Conservation (phyloP, 1,140 invertebrate species). For the Drosophila sproati region DNA sequence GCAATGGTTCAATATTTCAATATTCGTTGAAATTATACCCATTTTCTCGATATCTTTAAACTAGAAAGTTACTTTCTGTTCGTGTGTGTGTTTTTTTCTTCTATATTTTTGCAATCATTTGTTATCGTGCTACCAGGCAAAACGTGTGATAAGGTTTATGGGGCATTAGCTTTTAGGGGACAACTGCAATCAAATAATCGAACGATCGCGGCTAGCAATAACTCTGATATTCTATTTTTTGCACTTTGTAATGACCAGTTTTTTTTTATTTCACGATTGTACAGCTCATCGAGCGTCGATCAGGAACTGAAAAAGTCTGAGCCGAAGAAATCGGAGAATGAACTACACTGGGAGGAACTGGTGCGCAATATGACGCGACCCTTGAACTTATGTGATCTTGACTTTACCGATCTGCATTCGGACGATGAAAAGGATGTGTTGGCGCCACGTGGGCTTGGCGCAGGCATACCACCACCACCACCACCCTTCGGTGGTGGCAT, state of each 20-base stretch:
- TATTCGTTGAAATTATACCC: background rate
- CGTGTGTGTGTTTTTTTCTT: background rate
- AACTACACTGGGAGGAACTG: constrained; percentile 97
- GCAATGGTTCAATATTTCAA: constrained; percentile 3
- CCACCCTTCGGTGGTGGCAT: constrained; percentile 84
- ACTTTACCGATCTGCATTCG: constrained; percentile 96
- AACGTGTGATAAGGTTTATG: constrained; percentile 43
- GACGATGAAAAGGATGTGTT: constrained; percentile 90
- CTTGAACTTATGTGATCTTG: constrained; percentile 96
- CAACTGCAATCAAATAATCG: constrained; percentile 8
- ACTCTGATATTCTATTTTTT: constrained; percentile 8
- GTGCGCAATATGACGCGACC: constrained; percentile 92
- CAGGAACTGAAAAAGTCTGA: constrained; percentile 86
- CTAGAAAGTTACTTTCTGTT: constrained; percentile 14
- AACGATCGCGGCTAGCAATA: constrained; percentile 31
- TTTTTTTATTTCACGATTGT: background rate
- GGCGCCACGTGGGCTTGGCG: constrained; percentile 87
- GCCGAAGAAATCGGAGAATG: constrained; percentile 95
- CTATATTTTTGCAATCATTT: constrained; percentile 14
- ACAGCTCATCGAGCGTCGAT: constrained; percentile 85
- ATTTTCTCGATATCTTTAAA: constrained; percentile 11
- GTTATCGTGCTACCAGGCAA: constrained; percentile 56
- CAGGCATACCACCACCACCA: constrained; percentile 90
- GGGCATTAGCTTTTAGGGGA: constrained; percentile 27
- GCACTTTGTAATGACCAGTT: constrained; percentile 8